phyloP scores from a whole-genome alignment of 2,797 vertebrate genomes.

The Tenualosa ilisha region DNA sequence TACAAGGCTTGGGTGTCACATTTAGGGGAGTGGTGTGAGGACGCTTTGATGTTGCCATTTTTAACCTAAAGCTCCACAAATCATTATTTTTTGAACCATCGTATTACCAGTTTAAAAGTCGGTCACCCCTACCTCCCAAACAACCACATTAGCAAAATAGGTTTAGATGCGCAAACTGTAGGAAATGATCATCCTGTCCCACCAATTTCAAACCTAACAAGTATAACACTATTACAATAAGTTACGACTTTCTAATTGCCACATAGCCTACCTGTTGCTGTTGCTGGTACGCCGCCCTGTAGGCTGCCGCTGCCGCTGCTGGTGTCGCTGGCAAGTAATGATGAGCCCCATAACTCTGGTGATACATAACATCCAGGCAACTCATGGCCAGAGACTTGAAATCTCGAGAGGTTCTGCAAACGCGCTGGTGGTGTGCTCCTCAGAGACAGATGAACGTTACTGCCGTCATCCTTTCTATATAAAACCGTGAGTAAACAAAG shows the following conservation, averaged over 20 bases:
- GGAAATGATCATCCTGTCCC: not conserved
- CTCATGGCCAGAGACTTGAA: slow-evolving; percentile 83
- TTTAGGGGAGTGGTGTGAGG: not conserved
- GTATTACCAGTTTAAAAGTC: not conserved
- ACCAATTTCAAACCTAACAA: not conserved
- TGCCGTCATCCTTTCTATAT: slow-evolving; percentile 71
- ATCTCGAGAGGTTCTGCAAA: slow-evolving; percentile 35
- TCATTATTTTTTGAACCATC: too few species aligned
- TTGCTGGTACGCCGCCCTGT: slow-evolving; percentile 76
- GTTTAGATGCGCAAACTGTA: not conserved
- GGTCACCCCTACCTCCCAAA: not conserved
- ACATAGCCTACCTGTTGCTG: slow-evolving; percentile 83
- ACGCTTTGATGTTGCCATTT: not conserved
- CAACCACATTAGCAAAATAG: not conserved
- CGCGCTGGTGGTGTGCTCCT: slow-evolving; percentile 35
- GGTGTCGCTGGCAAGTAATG: slow-evolving; percentile 73
- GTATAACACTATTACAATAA: not conserved
- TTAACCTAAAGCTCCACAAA: not conserved
- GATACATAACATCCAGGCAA: slow-evolving; percentile 95
- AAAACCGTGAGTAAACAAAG: slow-evolving; percentile 75
- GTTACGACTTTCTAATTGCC: not conserved
- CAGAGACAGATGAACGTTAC: slow-evolving; percentile 63
- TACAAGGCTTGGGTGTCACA: not conserved
- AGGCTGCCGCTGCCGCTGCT: slow-evolving; percentile 68
- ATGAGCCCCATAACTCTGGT: slow-evolving; percentile 89